phyloP scores from a whole-genome alignment of 23 tunicate genomes.

The Aplidium turbinatum region DNA sequence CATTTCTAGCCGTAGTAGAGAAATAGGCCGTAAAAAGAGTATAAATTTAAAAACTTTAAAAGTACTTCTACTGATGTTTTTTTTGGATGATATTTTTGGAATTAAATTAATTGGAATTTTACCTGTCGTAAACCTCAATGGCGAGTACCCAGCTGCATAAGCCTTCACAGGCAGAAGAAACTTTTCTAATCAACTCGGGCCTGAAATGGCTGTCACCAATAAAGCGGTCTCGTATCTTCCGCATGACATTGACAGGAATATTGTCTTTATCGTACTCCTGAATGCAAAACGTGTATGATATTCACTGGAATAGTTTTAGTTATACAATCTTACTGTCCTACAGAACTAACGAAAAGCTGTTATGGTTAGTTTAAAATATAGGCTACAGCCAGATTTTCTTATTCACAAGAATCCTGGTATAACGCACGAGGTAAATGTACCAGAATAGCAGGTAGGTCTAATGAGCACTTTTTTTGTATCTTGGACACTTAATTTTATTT shows the following conservation, averaged over 20 bases:
- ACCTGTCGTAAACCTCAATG: constrained; percentile 91
- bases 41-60: too few species aligned
- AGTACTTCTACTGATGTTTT: too few species aligned
- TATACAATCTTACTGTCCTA: neutral
- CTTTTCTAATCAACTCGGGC: constrained; percentile 83
- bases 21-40: too few species aligned
- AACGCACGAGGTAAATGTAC: too few species aligned
- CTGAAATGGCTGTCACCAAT: constrained; percentile 73
- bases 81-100: too few species aligned
- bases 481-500: too few species aligned
- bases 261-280: constrained; percentile 89
- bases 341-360: neutral
- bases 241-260: constrained; percentile 70
- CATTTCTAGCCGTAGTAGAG: too few species aligned
- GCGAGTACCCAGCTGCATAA: constrained; percentile 92
- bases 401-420: too few species aligned
- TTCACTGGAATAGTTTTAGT: neutral
- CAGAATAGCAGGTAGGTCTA: too few species aligned
- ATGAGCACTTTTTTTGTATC: too few species aligned
- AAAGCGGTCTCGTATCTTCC: constrained; percentile 77
- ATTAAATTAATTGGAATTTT: too few species aligned
- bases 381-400: too few species aligned
- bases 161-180: constrained; percentile 92
- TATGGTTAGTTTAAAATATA: neutral
- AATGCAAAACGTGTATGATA: neutral